These are phyloP conservation scores for Myanophis thanlyinensis DNA, from an alignment of 2,113 vertebrate species.

Conservation along the genomic window DNA sequence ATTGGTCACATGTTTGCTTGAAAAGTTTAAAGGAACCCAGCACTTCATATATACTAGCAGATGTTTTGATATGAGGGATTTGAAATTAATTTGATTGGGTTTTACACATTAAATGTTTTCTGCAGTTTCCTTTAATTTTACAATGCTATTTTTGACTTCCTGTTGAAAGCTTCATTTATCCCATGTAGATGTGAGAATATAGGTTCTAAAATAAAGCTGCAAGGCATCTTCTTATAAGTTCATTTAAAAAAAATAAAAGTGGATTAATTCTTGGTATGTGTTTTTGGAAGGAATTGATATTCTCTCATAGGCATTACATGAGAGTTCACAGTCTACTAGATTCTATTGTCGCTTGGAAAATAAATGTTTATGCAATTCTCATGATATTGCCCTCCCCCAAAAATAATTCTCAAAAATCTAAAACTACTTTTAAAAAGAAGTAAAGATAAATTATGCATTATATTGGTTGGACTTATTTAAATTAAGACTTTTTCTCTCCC, in stretches of 20 bases:
- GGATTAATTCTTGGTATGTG: not conserved
- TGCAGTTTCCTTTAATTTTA: not conserved
- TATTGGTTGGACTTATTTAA: not conserved
- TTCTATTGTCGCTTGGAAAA: conserved; percentile 28
- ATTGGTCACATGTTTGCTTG: not conserved
- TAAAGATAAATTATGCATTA: not conserved
- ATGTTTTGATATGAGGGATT: not conserved
- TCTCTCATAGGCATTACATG: conserved; percentile 24
- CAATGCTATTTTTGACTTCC: not conserved
- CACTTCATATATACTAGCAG: not conserved
- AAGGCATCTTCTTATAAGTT: not conserved
- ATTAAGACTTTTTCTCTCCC: not conserved
- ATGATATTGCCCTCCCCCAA: conserved; percentile 35
- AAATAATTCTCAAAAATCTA: not conserved
- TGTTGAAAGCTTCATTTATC: not conserved
- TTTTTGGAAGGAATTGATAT: conserved; percentile 30
- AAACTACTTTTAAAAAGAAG: not conserved
- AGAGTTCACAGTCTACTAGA: conserved; percentile 34
- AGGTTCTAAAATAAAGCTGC: not conserved
- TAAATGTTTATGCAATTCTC: conserved; percentile 42
- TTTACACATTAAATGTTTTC: not conserved
- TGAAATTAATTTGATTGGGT: not conserved
- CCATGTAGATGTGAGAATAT: conserved; percentile 7
- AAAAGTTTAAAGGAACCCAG: not conserved
- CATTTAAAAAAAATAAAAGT: not conserved